Evolutionary conservation across 2,113 vertebrate genomes (phyloP).

Genomic region (Platycercus adscitus): DNA sequence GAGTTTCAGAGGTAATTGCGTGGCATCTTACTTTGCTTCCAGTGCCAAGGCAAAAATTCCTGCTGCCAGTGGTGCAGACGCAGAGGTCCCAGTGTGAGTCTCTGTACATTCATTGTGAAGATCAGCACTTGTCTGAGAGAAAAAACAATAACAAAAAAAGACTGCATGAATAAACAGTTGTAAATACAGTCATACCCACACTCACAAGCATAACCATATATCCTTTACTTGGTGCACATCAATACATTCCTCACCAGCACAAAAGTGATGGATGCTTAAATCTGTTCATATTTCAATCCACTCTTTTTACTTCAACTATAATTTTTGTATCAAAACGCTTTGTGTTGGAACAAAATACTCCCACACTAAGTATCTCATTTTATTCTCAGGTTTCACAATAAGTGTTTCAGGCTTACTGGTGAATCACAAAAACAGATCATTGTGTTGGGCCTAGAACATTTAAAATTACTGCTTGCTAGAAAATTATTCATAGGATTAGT

Average conservation of each 20-base stretch:
- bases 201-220: background rate
- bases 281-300: constrained; percentile 43
- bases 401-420: constrained; percentile 64
- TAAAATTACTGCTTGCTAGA: constrained; percentile 69
- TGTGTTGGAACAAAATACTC: constrained; percentile 70
- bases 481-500: constrained; percentile 62
- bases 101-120: constrained; percentile 94
- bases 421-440: constrained; percentile 76
- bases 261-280: constrained; percentile 6
- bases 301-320: constrained; percentile 56
- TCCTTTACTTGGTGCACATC: background rate
- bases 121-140: constrained; percentile 90
- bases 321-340: constrained; percentile 70
- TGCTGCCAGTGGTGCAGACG: constrained; percentile 93
- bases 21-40: constrained; percentile 89
- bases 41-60: constrained; percentile 96
- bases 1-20: background rate
- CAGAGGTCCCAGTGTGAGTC: constrained; percentile 96
- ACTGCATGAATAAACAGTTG: background rate
- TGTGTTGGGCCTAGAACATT: constrained; percentile 73
- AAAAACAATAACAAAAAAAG: background rate
- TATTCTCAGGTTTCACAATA: constrained; percentile 68
- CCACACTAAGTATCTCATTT: constrained; percentile 68
- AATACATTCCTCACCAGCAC: background rate
- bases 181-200: background rate